Evolutionary conservation across 2,888 invertebrate species (phyloP).

Genomic region (Leptopilina drosophilae): DNA sequence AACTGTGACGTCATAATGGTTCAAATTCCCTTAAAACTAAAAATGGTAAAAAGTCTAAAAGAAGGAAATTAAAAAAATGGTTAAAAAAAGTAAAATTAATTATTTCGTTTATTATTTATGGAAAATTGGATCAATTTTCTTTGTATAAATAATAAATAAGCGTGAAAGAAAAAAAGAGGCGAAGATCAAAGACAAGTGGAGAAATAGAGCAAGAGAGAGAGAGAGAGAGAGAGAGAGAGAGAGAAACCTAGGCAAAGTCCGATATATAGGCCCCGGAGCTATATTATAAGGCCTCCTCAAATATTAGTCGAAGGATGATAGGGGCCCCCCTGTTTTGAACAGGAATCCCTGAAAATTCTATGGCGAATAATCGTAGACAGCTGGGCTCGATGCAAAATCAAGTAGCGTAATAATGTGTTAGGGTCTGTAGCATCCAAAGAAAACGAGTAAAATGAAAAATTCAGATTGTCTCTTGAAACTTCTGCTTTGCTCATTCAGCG

Average conservation of each 20-base stretch:
- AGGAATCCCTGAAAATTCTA: constrained; percentile 71
- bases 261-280: constrained; percentile 59
- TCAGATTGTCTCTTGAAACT: constrained; percentile 48
- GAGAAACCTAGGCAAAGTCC: constrained; percentile 58
- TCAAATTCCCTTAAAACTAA: too few relatives aligned
- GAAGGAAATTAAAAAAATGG: too few relatives aligned
- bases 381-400: constrained; percentile 74
- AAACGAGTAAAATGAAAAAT: constrained; percentile 54
- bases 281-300: constrained; percentile 67
- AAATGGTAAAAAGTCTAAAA: too few relatives aligned
- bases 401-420: constrained; percentile 75
- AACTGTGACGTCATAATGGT: too few relatives aligned
- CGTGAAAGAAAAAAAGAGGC: neutral
- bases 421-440: constrained; percentile 57
- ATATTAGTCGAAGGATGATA: constrained; percentile 73
- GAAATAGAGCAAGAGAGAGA: neutral
- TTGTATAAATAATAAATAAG: too few relatives aligned
- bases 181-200: constrained; percentile 26
- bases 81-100: too few relatives aligned
- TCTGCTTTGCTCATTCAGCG: constrained; percentile 11
- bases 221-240: neutral
- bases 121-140: too few relatives aligned
- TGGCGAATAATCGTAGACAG: constrained; percentile 75
- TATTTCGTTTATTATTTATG: too few relatives aligned
- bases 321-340: constrained; percentile 71